Conservation (phyloP, 2,797 vertebrate species). For the Sebastes variabilis region DNA sequence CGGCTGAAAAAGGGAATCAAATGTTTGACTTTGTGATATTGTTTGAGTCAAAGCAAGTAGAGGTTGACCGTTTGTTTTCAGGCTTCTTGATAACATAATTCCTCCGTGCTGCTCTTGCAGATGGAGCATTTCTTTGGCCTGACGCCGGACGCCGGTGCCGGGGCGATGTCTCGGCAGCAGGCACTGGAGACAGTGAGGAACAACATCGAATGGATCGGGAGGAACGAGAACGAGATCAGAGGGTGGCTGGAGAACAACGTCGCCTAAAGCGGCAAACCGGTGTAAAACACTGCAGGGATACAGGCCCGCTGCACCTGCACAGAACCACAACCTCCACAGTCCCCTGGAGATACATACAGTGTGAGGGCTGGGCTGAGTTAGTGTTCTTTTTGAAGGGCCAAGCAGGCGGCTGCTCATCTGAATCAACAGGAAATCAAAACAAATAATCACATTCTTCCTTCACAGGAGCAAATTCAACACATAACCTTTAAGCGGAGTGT, state of each 20-base stretch:
- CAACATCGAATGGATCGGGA: conserved; percentile 91
- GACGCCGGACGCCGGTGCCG: conserved; percentile 91
- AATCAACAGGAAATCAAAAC: not conserved
- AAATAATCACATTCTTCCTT: not conserved
- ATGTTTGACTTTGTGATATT: not conserved
- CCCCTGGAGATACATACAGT: not conserved
- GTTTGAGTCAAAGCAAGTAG: not conserved
- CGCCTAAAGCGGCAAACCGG: not conserved
- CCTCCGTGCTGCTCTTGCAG: conserved; percentile 73
- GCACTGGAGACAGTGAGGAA: conserved; percentile 90
- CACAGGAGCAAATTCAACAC: not conserved
- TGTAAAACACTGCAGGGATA: not conserved
- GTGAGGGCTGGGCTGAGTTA: not conserved
- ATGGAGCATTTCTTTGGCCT: conserved; percentile 92
- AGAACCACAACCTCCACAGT: not conserved
- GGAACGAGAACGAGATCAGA: conserved; percentile 83
- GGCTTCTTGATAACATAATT: not conserved
- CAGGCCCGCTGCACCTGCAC: not conserved
- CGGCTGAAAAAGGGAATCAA: not conserved
- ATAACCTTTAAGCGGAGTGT: not conserved
- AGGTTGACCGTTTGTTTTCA: not conserved
- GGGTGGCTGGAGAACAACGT: conserved; percentile 81
- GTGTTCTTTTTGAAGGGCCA: not conserved
- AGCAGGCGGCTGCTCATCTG: not conserved
- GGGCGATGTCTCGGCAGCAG: conserved; percentile 86